Evolutionary conservation across 2,888 invertebrate species (phyloP), one percentile per base, ranked within the genome.

Genomic region (Caenorhabditis sp.): DNA sequence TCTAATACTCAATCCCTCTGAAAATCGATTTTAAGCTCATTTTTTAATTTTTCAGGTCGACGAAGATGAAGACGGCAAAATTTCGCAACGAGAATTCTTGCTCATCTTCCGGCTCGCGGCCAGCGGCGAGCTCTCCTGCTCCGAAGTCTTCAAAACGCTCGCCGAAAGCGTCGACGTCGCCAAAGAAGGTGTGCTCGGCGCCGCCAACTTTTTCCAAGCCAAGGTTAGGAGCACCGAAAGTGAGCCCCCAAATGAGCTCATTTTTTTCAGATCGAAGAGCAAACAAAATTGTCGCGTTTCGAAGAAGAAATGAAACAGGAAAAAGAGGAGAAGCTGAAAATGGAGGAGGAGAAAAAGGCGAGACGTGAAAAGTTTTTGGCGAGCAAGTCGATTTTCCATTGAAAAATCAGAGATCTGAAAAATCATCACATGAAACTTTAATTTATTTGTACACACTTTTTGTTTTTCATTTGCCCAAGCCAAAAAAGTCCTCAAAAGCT

Each of bases 111-210:
- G 94, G 74, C 95, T 96, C 90, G 95, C 96, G 0, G 92, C 93
- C 74, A 93, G 94, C 23, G 96, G 96, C 0, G 95, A 96, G 89
- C 90, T 97, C 67, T 92, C 92, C 58, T 93, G 94, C 87, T 94
- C 94, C 17, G 95, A 95, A 0, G 90, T 97, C 4, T 81, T 82
- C 74, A 72, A 76, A 31, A 76, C 79, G 14, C 67, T 82, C 36
- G 82, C 82, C 1, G 82, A 79, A 25, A 78, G 73, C 50, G 76
- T 83, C 31, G 82, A 83, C 53, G 82, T 83, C 17, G 67, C 81
- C n/a, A 83, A 83, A 63, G 82, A 83, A 64, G 82, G 82, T 43
- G 82, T 83, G 14, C 68, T 78, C 21, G 81, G 75, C 38, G 82
- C 82, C 20, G 81, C 81, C 25, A 77, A 76, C 54, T 83, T 83